phyloP scores from a whole-genome alignment of 2,113 vertebrate genomes.

The Xiphophorus couchianus region DNA sequence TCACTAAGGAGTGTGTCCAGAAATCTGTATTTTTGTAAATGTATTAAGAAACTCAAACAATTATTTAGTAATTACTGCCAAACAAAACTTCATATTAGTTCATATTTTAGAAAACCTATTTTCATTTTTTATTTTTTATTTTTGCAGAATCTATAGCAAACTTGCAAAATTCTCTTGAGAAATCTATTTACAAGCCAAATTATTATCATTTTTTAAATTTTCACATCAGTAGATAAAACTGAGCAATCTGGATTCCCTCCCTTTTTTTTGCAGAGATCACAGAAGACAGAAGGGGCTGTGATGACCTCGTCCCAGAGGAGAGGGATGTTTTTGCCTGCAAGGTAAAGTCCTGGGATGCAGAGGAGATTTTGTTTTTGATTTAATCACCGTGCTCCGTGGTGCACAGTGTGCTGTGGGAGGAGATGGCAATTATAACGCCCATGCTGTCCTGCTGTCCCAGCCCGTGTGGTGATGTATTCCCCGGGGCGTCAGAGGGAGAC shows the following conservation, averaged over 20 bases:
- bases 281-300: slow-evolving; percentile 70
- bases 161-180: background rate
- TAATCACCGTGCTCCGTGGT: slow-evolving; percentile 75
- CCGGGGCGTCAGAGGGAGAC: slow-evolving; percentile 61
- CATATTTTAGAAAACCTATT: background rate
- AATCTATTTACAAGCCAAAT: slow-evolving; percentile 4
- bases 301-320: slow-evolving; percentile 78
- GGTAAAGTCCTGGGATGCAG: slow-evolving; percentile 73
- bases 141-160: background rate
- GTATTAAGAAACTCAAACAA: background rate
- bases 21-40: background rate
- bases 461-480: slow-evolving; percentile 68
- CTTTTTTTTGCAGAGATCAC: slow-evolving; percentile 65
- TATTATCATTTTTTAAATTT: slow-evolving; percentile 7
- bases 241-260: slow-evolving; percentile 43
- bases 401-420: slow-evolving; percentile 65
- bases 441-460: slow-evolving; percentile 73
- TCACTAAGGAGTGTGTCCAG: no score
- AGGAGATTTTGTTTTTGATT: slow-evolving; percentile 70
- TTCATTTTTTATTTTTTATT: background rate
- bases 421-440: slow-evolving; percentile 81
- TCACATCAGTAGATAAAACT: slow-evolving; percentile 40
- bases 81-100: background rate
- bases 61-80: no score
- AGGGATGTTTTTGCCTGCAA: slow-evolving; percentile 78